Conservation (phyloP, 2,797 vertebrate species). For the Gymnoscopelus braueri region DNA sequence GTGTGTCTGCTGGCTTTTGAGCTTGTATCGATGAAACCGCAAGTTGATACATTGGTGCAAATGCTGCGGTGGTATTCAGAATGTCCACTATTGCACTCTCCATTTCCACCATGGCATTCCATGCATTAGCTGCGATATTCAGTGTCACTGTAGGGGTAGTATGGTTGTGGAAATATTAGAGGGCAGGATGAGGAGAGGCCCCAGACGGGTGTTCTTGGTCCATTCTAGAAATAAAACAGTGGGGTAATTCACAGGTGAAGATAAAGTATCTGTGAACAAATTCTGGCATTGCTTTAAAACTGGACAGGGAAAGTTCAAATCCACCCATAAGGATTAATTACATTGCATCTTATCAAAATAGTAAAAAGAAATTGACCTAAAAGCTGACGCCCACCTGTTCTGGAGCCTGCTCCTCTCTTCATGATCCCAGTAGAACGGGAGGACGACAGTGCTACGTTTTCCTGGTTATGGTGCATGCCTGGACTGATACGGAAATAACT, state of each 20-base stretch:
- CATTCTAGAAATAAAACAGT: constrained; percentile 52
- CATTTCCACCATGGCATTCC: too few relatives aligned
- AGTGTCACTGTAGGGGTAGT: too few relatives aligned
- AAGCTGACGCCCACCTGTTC: constrained; percentile 35
- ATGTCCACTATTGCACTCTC: neutral
- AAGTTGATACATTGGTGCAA: neutral
- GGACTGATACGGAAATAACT: constrained; percentile 29
- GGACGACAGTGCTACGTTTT: neutral
- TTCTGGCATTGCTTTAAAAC: neutral
- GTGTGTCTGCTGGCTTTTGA: neutral
- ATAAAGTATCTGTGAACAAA: neutral
- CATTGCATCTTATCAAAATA: neutral
- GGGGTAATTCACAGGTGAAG: neutral
- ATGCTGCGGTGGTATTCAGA: neutral
- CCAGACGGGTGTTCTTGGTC: constrained; percentile 43
- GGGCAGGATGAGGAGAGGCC: constrained; percentile 62
- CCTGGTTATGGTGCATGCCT: constrained; percentile 9
- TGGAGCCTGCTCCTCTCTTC: constrained; percentile 28
- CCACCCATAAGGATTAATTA: neutral
- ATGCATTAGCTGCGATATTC: too few relatives aligned
- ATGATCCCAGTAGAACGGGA: constrained; percentile 1
- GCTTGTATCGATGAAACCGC: neutral
- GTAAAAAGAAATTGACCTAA: neutral
- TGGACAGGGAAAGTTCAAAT: neutral
- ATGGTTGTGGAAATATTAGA: neutral